These are phyloP conservation scores for Pristionchus japonicus DNA, from an alignment of 2,888 invertebrate genomes.

Conservation along the genomic window DNA sequence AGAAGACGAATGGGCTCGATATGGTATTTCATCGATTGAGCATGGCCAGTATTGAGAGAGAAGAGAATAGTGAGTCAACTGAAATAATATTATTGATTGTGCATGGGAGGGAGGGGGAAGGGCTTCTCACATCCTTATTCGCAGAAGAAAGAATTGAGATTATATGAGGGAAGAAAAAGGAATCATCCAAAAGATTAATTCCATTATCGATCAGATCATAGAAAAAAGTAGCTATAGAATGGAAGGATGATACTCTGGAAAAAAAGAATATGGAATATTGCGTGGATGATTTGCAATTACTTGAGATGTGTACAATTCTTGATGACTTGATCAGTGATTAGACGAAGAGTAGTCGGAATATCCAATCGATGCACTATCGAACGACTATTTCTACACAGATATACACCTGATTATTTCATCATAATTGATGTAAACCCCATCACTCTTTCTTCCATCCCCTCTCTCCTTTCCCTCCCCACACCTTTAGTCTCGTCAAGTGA, in stretches of 20 bases:
- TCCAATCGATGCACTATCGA: not conserved
- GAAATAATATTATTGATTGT: not conserved
- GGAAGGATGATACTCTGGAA: conserved; percentile 20
- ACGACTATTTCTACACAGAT: not conserved
- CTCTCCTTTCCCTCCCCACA: not conserved
- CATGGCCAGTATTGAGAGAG: conserved; percentile 19
- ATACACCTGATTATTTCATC: not conserved
- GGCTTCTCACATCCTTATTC: not conserved
- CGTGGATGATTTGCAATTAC: not conserved
- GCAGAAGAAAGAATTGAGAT: not conserved
- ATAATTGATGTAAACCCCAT: not conserved
- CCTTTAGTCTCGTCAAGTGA: not conserved
- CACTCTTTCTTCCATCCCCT: not conserved
- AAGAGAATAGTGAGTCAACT: not conserved
- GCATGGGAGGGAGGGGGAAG: not conserved
- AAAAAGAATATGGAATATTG: not conserved
- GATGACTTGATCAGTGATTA: not conserved
- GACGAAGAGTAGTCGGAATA: not conserved
- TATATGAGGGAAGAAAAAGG: not conserved
- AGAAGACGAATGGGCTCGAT: not conserved
- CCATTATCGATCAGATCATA: conserved; percentile 9
- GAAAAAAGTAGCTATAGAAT: not conserved
- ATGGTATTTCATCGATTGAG: not conserved
- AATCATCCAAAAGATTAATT: not conserved
- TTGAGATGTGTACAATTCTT: not conserved